A percentile compares a stretch with the other conserved stretches of the same genome.
Conservation (phyloP, 2,888 invertebrate species). For the Torymus texanus region DNA sequence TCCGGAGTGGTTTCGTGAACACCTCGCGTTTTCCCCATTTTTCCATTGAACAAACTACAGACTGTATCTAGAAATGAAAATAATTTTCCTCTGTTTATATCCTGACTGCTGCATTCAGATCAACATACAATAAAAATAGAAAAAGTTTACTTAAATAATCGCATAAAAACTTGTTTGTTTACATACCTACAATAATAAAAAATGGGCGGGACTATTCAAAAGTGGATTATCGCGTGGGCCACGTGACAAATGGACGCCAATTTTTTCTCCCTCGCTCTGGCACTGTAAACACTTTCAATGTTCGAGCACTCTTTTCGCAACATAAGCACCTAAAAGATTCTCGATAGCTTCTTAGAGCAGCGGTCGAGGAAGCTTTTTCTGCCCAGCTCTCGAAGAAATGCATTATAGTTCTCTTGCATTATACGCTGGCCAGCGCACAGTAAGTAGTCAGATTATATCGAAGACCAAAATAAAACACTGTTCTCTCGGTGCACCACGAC, state of each 20-base stretch:
- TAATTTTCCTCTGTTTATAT: no score
- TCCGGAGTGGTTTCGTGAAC: slow-evolving; percentile 74
- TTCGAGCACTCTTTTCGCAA: neutral
- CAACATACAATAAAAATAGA: no score
- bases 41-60: neutral
- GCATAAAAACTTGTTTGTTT: no score
- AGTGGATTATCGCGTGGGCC: neutral
- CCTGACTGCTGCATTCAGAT: no score
- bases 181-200: slow-evolving; percentile 2
- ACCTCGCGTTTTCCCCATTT: slow-evolving; percentile 73
- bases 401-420: slow-evolving; percentile 11
- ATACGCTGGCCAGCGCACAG: no score
- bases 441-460: no score
- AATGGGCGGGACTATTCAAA: slow-evolving; percentile 31
- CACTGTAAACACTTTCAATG: slow-evolving; percentile 11
- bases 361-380: no score
- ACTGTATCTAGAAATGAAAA: no score
- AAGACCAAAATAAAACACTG: neutral
- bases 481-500: neutral
- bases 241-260: slow-evolving; percentile 25
- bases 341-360: no score
- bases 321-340: no score
- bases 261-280: slow-evolving; percentile 21
- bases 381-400: neutral
- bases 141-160: no score